These are phyloP conservation scores for Erpornis zantholeuca DNA, from an alignment of 2,113 vertebrate species.

Conservation along the genomic window DNA sequence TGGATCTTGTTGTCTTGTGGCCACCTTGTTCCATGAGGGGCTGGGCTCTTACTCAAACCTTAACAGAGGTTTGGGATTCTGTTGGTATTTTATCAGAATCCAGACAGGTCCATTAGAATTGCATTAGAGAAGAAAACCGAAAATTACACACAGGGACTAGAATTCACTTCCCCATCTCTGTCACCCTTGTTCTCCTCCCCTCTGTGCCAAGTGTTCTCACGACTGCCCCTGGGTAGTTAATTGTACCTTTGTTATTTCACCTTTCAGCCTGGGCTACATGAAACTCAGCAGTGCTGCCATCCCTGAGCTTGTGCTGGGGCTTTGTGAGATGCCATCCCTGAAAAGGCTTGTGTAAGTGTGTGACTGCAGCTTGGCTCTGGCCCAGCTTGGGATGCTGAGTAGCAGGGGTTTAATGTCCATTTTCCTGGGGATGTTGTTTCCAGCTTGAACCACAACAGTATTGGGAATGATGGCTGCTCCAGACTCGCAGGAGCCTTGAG, in stretches of 20 bases:
- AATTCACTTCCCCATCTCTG: neutral
- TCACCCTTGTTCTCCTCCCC: neutral
- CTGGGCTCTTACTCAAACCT: neutral
- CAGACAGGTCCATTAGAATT: neutral
- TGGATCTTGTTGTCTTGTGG: neutral
- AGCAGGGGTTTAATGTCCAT: neutral
- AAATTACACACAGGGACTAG: neutral
- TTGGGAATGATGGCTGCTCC: neutral
- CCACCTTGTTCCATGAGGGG: neutral
- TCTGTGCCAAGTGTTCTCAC: rapidly evolving
- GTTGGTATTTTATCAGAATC: neutral
- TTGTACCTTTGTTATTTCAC: neutral
- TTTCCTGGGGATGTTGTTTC: neutral
- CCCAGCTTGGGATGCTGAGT: rapidly evolving
- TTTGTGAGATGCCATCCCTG: conserved; percentile 63
- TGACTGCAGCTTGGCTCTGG: neutral
- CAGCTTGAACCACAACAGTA: conserved; percentile 74
- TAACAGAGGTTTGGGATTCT: neutral
- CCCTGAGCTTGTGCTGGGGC: conserved; percentile 43
- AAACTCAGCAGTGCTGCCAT: conserved; percentile 50
- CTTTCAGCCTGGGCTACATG: conserved; percentile 75
- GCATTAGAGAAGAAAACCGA: neutral
- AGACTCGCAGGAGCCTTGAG: conserved; percentile 65
- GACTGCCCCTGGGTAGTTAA: neutral
- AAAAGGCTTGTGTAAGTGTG: conserved; percentile 77